Percentiles rank a stretch among this genome's conserved stretches.
These are phyloP conservation scores for Malacoctenus gilli DNA, from an alignment of 2,797 vertebrate species.

Conservation along the genomic window DNA sequence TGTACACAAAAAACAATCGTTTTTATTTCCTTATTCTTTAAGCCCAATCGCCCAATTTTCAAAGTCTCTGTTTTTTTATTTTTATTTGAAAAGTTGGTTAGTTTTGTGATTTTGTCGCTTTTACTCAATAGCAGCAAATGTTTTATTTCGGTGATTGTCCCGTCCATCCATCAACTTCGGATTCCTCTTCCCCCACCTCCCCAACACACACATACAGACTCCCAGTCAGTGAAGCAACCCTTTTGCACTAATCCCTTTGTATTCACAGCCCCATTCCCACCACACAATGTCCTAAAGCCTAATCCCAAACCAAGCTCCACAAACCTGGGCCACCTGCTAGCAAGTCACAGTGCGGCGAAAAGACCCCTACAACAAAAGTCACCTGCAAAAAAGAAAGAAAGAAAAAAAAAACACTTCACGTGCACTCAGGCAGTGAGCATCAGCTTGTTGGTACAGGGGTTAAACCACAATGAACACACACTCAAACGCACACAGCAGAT, in stretches of 20 bases:
- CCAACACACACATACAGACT: conserved; percentile 58
- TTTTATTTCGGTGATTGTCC: conserved; percentile 51
- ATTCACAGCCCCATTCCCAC: conserved; percentile 79
- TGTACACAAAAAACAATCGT: too few species aligned
- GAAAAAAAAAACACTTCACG: background rate
- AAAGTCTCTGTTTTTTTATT: background rate
- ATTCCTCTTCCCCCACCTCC: conserved; percentile 37
- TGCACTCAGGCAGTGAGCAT: background rate
- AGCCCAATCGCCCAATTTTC: too few species aligned
- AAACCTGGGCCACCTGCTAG: conserved; percentile 80
- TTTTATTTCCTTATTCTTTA: too few species aligned
- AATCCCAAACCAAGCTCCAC: conserved; percentile 75
- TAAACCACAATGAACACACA: conserved; percentile 15
- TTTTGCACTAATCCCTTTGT: conserved; percentile 83
- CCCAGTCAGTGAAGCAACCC: conserved; percentile 74
- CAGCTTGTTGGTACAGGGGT: background rate
- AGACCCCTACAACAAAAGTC: conserved; percentile 24
- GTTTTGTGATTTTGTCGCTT: background rate
- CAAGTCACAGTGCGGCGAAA: conserved; percentile 45
- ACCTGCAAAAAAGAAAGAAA: background rate
- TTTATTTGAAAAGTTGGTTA: background rate
- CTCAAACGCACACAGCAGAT: background rate
- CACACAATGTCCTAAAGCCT: conserved; percentile 78
- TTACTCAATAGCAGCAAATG: conserved; percentile 26
- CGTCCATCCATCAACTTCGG: conserved; percentile 74